Evolutionary conservation across 2,797 vertebrate genomes (phyloP).

Genomic region (Pelobates cultripes): DNA sequence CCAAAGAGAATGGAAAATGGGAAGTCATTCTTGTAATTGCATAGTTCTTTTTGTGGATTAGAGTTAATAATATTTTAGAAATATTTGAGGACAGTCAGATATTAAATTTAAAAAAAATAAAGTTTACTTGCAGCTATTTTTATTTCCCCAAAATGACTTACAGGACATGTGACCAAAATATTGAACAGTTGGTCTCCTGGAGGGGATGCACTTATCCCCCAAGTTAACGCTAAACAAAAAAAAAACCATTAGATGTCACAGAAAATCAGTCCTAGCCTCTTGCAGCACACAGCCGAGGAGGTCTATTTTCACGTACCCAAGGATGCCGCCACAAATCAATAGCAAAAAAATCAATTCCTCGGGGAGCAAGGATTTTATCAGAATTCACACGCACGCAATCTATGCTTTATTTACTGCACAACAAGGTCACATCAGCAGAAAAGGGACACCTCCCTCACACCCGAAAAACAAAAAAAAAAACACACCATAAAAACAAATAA

Average conservation of each 20-base stretch:
- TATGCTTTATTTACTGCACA: conserved; percentile 26
- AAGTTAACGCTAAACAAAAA: conserved; percentile 8
- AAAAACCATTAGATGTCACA: not conserved
- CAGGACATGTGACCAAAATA: not conserved
- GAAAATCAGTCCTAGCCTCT: not conserved
- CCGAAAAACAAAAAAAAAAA: not conserved
- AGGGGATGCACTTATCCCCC: not conserved
- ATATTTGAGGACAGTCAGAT: too few relatives aligned
- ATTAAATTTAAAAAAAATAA: too few relatives aligned
- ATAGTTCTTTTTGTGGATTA: too few relatives aligned
- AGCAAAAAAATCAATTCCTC: conserved; percentile 30
- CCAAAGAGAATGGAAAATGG: too few relatives aligned
- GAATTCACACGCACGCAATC: not conserved
- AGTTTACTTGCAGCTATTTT: too few relatives aligned
- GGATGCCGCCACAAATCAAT: conserved; percentile 38
- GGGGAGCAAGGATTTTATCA: conserved; percentile 27
- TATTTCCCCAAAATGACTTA: conserved; percentile 2
- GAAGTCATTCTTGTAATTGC: too few relatives aligned
- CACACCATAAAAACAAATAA: not conserved
- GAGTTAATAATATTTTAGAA: too few relatives aligned
- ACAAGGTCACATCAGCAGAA: conserved; percentile 21
- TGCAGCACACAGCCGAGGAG: not conserved
- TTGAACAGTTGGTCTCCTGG: conserved; percentile 26
- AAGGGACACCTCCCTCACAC: not conserved
- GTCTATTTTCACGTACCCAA: conserved; percentile 26